phyloP scores from a whole-genome alignment of 1,140 invertebrate species.

The Leptopilina clavipes region DNA sequence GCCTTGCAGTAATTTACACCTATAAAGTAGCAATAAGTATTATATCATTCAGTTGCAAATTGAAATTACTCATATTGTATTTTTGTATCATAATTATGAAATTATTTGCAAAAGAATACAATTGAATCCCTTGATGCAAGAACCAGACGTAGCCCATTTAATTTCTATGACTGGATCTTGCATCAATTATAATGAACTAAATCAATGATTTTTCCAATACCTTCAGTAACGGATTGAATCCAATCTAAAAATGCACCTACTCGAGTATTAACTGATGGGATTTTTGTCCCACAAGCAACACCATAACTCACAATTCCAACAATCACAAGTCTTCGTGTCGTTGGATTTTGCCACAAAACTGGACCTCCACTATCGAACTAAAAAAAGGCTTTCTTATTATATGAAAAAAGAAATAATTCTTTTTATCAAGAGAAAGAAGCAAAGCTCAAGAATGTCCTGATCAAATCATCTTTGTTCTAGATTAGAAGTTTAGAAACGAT shows the following conservation, averaged over 20 bases:
- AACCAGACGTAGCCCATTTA: too few species aligned
- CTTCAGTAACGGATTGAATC: slow-evolving; percentile 72
- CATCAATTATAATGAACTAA: too few species aligned
- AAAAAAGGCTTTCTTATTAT: slow-evolving; percentile 37
- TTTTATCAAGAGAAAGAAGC: too few species aligned
- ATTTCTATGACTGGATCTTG: too few species aligned
- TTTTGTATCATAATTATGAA: not conserved
- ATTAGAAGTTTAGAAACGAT: too few species aligned
- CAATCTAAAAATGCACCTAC: slow-evolving; percentile 75
- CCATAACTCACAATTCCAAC: slow-evolving; percentile 78
- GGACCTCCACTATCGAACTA: slow-evolving; percentile 84
- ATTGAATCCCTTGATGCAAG: too few species aligned
- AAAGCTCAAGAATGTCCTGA: too few species aligned
- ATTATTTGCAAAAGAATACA: too few species aligned
- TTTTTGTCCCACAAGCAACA: slow-evolving; percentile 70
- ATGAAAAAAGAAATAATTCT: too few species aligned
- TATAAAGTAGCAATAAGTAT: not conserved
- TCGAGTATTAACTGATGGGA: slow-evolving; percentile 75
- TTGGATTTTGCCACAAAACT: slow-evolving; percentile 76
- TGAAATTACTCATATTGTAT: too few species aligned
- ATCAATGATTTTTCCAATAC: slow-evolving; percentile 52
- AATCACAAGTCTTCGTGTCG: slow-evolving; percentile 67
- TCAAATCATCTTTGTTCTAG: too few species aligned
- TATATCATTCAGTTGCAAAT: not conserved
- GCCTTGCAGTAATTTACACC: slow-evolving; percentile 3